phyloP scores from a whole-genome alignment of 2,888 invertebrate species.

The Leptura quadrifasciata region DNA sequence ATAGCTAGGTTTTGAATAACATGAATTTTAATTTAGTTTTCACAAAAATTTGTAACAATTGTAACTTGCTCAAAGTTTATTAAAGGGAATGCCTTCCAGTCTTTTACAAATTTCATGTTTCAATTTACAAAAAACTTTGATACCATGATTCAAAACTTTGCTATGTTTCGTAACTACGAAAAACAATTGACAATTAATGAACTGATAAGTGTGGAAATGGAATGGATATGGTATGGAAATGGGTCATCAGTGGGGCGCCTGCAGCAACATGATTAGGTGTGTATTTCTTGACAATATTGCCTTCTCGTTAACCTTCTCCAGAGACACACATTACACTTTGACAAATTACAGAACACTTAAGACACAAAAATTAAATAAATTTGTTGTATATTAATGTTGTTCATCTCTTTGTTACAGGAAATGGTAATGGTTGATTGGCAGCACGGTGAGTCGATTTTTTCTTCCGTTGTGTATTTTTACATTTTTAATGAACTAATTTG shows the following conservation, averaged over 20 bases:
- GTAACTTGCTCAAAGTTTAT: too few species aligned
- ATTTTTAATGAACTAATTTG: slow-evolving; percentile 14
- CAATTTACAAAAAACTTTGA: neutral
- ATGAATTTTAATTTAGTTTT: neutral
- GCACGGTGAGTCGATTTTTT: slow-evolving; percentile 18
- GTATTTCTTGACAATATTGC: neutral
- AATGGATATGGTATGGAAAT: too few species aligned
- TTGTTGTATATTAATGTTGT: neutral
- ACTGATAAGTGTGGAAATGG: neutral
- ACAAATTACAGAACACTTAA: neutral
- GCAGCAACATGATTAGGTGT: neutral
- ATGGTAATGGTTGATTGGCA: neutral
- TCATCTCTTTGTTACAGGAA: slow-evolving; percentile 4
- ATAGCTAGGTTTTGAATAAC: neutral
- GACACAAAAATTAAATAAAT: neutral
- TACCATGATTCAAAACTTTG: neutral
- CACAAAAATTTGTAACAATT: too few species aligned
- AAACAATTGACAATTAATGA: neutral
- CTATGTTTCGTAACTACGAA: neutral
- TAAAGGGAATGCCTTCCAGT: too few species aligned
- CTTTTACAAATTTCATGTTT: too few species aligned
- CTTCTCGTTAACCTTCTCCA: too few species aligned
- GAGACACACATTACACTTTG: neutral
- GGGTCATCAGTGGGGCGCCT: neutral
- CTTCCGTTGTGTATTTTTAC: slow-evolving; percentile 25